A percentile compares a stretch with the other conserved stretches of the same genome.
Evolutionary conservation across 2,888 invertebrate species (phyloP).

Genomic region (Lepidochitona cinerea): DNA sequence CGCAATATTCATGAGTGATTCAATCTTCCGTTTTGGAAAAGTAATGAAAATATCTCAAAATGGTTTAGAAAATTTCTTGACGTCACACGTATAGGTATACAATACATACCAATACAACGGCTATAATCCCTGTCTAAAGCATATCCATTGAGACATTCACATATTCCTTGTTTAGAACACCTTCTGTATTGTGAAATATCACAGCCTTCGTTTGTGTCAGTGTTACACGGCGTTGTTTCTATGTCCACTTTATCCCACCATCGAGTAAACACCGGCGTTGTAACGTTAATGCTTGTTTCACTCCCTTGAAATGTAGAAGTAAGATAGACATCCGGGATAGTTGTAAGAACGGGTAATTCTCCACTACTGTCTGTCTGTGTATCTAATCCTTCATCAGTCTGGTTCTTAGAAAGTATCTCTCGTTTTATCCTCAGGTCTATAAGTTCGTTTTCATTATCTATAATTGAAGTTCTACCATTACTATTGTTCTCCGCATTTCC

Average conservation of each 20-base stretch:
- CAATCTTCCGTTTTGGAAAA: too few relatives aligned
- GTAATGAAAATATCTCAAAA: too few relatives aligned
- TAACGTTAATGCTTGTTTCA: background rate
- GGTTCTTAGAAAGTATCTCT: too few relatives aligned
- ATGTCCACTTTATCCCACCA: background rate
- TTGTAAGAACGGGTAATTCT: background rate
- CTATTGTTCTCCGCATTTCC: too few relatives aligned
- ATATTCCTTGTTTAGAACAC: slow-evolving; percentile 24
- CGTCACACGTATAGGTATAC: too few relatives aligned
- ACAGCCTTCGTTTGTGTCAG: slow-evolving; percentile 26
- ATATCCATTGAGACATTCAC: slow-evolving; percentile 30
- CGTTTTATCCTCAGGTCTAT: too few relatives aligned
- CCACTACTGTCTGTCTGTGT: background rate
- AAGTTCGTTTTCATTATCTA: too few relatives aligned
- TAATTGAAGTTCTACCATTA: too few relatives aligned
- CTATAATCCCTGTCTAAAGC: slow-evolving; percentile 11
- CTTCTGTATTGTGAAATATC: slow-evolving; percentile 30
- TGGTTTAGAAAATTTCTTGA: too few relatives aligned
- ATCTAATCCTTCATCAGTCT: too few relatives aligned
- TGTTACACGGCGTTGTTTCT: slow-evolving; percentile 20
- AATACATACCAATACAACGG: slow-evolving; percentile 23
- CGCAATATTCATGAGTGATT: too few relatives aligned
- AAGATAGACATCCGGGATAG: background rate
- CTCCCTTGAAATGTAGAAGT: background rate
- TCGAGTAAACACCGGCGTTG: background rate